Conservation (phyloP, 2,797 vertebrate genomes). For the Falco rusticolus region DNA sequence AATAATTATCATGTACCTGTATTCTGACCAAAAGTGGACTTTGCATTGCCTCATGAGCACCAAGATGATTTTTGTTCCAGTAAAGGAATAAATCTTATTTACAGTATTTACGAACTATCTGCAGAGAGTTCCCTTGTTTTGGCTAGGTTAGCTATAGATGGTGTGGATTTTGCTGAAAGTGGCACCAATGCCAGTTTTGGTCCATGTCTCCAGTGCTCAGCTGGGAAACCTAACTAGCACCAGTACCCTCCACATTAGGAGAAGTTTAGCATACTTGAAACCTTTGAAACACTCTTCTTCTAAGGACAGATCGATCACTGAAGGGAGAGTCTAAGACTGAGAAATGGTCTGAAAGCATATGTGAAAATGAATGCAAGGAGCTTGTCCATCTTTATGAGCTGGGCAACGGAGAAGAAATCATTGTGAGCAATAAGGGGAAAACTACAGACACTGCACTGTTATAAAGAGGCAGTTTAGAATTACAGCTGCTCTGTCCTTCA, state of each 20-base stretch:
- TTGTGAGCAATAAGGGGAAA: neutral
- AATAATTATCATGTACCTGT: neutral
- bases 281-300: neutral
- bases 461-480: neutral
- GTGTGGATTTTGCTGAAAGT: neutral
- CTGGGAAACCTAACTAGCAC: neutral
- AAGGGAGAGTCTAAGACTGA: neutral
- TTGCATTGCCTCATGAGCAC: neutral
- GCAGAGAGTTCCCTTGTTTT: neutral
- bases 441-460: neutral
- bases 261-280: neutral
- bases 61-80: neutral
- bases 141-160: neutral
- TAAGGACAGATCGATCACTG: neutral
- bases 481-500: neutral
- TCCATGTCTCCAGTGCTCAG: neutral
- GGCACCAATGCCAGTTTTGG: neutral
- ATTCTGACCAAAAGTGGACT: neutral
- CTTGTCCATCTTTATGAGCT: neutral
- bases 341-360: neutral
- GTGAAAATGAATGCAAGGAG: neutral
- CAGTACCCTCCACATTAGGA: neutral
- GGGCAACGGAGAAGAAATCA: neutral
- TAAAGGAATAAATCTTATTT: neutral
- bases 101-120: neutral